Evolutionary conservation across 53 echinoderm and acorn worm genomes (phyloP).

Genomic region (Patiria pectinifera): DNA sequence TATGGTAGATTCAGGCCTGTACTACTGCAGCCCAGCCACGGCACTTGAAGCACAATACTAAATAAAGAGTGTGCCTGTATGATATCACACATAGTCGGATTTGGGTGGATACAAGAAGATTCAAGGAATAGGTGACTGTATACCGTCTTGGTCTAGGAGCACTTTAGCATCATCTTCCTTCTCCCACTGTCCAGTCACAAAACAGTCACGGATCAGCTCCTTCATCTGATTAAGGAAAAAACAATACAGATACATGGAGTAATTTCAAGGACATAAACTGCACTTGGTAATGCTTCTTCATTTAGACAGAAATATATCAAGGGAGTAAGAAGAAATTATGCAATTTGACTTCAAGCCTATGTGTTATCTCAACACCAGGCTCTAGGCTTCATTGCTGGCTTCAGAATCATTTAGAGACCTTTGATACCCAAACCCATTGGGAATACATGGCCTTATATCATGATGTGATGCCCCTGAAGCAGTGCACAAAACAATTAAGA

Average conservation of each 20-base stretch:
- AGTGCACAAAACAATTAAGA: too few species aligned
- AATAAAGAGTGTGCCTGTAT: too few species aligned
- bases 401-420: too few species aligned
- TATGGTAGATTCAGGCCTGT: too few species aligned
- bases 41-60: too few species aligned
- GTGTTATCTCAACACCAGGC: not conserved
- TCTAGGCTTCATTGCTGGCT: not conserved
- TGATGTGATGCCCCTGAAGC: too few species aligned
- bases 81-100: too few species aligned
- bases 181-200: constrained; percentile 97
- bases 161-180: constrained; percentile 86
- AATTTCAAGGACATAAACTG: not conserved
- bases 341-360: not conserved
- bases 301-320: too few species aligned
- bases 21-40: too few species aligned
- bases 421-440: not conserved
- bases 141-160: constrained; percentile 91
- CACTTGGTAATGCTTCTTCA: too few species aligned
- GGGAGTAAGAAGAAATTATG: not conserved
- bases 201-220: constrained; percentile 84
- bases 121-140: not conserved
- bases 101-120: too few species aligned
- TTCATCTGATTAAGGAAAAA: constrained; percentile 62
- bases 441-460: too few species aligned
- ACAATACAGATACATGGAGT: not conserved